A percentile compares a stretch with the other conserved stretches of the same genome.
Conservation (phyloP, 1,140 invertebrate genomes). For the Eufriesea mexicana region DNA sequence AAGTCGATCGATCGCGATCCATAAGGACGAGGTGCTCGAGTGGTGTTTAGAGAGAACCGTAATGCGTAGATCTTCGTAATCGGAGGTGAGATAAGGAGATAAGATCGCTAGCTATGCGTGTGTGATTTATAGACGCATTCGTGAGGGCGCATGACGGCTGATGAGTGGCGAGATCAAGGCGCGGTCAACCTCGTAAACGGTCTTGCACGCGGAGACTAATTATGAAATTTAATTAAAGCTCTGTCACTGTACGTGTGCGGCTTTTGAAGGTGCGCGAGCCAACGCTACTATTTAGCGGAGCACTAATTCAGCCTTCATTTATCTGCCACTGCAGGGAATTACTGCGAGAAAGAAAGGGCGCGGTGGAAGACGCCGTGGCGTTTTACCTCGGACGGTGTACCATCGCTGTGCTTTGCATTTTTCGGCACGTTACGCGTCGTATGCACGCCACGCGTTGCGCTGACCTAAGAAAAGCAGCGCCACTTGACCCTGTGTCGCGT, state of each 20-base stretch:
- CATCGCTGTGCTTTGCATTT: slow-evolving; percentile 12
- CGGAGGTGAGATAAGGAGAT: background rate
- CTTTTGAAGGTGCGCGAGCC: slow-evolving; percentile 36
- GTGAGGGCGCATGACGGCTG: slow-evolving; percentile 23
- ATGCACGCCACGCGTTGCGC: background rate
- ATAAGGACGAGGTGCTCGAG: background rate
- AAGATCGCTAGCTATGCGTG: no score
- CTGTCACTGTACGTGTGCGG: slow-evolving; percentile 7
- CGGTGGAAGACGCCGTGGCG: background rate
- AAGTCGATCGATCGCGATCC: no score
- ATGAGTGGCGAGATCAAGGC: slow-evolving; percentile 43
- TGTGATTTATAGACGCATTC: slow-evolving; percentile 5
- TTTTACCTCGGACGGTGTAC: background rate
- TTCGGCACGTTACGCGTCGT: background rate
- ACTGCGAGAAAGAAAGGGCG: background rate
- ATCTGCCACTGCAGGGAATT: slow-evolving; percentile 3
- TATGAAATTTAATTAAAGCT: slow-evolving; percentile 73
- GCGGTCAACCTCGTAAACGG: slow-evolving; percentile 35
- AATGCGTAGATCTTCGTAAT: no score
- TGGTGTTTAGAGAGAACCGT: background rate
- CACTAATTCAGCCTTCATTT: slow-evolving; percentile 41
- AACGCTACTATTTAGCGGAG: slow-evolving; percentile 29
- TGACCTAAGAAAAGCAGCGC: slow-evolving; percentile 3
- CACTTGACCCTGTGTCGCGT: slow-evolving; percentile 2
- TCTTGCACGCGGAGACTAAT: slow-evolving; percentile 57